Conservation (phyloP, 2,113 vertebrate genomes). For the Paralichthys olivaceus region DNA sequence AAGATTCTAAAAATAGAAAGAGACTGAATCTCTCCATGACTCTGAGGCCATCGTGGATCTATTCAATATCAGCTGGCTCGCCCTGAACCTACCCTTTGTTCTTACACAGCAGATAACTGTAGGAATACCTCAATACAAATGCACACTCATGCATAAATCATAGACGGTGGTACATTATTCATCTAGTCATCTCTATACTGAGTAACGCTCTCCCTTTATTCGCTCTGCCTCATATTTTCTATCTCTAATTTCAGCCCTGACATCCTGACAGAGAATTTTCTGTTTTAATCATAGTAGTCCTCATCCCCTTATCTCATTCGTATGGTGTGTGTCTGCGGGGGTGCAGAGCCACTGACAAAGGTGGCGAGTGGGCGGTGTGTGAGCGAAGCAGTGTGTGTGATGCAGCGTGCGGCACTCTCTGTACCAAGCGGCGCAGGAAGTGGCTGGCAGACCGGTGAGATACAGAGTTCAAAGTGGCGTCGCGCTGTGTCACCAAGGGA, state of each 20-base stretch:
- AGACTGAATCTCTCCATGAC: slow-evolving; percentile 22
- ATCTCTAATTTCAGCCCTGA: slow-evolving; percentile 44
- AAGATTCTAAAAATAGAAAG: slow-evolving; percentile 15
- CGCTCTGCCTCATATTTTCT: slow-evolving; percentile 42
- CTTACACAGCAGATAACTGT: slow-evolving; percentile 60
- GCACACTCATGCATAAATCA: slow-evolving; percentile 78
- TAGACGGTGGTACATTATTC: slow-evolving; percentile 75
- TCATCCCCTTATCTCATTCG: slow-evolving; percentile 47
- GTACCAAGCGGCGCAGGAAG: slow-evolving; percentile 26
- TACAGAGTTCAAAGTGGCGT: slow-evolving; percentile 62
- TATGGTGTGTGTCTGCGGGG: slow-evolving; percentile 6
- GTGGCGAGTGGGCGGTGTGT: slow-evolving; percentile 49
- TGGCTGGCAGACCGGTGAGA: slow-evolving; percentile 29
- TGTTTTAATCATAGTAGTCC: slow-evolving; percentile 62
- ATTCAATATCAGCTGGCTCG: slow-evolving; percentile 17
- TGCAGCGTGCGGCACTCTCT: not conserved
- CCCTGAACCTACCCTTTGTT: slow-evolving; percentile 55
- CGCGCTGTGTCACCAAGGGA: slow-evolving; percentile 27
- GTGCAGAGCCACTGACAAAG: slow-evolving; percentile 38
- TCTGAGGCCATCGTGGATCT: slow-evolving; percentile 18
- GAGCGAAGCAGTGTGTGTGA: slow-evolving; percentile 17
- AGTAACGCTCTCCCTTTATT: slow-evolving; percentile 48
- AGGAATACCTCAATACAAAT: slow-evolving; percentile 71
- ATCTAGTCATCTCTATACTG: slow-evolving; percentile 68
- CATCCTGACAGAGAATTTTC: slow-evolving; percentile 50